phyloP scores from a whole-genome alignment of 1,140 invertebrate species.

The Musca vetustissima region DNA sequence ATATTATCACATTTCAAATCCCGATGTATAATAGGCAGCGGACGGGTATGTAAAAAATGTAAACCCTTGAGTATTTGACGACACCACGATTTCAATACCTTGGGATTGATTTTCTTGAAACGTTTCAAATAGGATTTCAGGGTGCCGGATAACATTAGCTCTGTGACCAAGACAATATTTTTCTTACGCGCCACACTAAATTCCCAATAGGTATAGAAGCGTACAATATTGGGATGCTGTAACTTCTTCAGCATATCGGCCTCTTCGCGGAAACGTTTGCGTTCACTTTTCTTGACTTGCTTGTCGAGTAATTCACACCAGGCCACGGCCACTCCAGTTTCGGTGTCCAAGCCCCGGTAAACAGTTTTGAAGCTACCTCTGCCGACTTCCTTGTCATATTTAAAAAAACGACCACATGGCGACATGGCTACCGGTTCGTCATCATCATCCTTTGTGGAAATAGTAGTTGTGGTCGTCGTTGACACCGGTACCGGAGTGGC shows the following conservation, averaged over 20 bases:
- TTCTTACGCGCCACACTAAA: slow-evolving; percentile 87
- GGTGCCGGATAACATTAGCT: slow-evolving; percentile 99
- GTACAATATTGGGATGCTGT: slow-evolving; percentile 99
- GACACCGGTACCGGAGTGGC: too few relatives aligned
- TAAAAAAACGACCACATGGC: slow-evolving; percentile 92
- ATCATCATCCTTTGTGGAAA: slow-evolving; percentile 69
- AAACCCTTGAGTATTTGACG: slow-evolving; percentile 98
- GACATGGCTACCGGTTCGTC: slow-evolving; percentile 89
- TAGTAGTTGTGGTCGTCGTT: background rate
- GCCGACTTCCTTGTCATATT: slow-evolving; percentile 98
- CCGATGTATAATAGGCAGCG: slow-evolving; percentile 97
- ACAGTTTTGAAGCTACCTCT: slow-evolving; percentile 99
- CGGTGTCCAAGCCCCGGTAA: slow-evolving; percentile 94
- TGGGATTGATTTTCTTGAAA: slow-evolving; percentile 97
- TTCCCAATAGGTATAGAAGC: slow-evolving; percentile 99
- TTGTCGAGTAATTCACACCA: slow-evolving; percentile 98
- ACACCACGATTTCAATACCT: slow-evolving; percentile 99
- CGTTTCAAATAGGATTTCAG: slow-evolving; percentile 96
- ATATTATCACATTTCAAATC: slow-evolving; percentile 99
- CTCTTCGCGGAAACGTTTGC: slow-evolving; percentile 95
- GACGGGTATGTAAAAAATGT: slow-evolving; percentile 94
- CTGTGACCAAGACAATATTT: slow-evolving; percentile 98
- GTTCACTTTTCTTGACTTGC: slow-evolving; percentile 87
- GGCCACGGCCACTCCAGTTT: slow-evolving; percentile 96
- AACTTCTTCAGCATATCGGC: slow-evolving; percentile 99